A percentile compares a stretch with the other conserved stretches of the same genome.
These are phyloP conservation scores for Hippocampus zosterae DNA, from an alignment of 2,113 vertebrate genomes.

Conservation along the genomic window DNA sequence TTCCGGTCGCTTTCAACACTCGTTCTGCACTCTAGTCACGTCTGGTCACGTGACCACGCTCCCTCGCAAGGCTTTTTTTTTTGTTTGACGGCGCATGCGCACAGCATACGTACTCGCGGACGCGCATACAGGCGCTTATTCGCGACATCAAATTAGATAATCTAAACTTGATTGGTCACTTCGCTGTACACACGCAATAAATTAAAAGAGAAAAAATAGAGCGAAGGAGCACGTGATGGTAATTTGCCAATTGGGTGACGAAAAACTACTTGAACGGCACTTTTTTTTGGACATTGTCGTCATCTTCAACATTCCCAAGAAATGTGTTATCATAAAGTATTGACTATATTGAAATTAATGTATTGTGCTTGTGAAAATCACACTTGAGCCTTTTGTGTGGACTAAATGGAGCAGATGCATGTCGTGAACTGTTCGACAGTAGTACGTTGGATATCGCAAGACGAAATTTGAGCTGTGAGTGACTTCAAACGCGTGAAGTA, in stretches of 20 bases:
- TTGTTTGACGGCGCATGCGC: not conserved
- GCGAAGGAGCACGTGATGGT: not conserved
- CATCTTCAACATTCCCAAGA: too few relatives aligned
- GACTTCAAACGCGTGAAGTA: too few relatives aligned
- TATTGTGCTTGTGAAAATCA: too few relatives aligned
- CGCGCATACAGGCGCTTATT: not conserved
- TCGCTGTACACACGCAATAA: not conserved
- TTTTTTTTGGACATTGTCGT: too few relatives aligned
- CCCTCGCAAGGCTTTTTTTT: not conserved
- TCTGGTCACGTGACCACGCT: slow-evolving; percentile 24
- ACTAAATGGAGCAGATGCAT: too few relatives aligned
- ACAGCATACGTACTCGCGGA: too few relatives aligned
- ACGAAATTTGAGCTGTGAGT: too few relatives aligned
- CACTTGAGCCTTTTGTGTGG: too few relatives aligned
- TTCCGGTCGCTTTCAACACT: slow-evolving; percentile 26
- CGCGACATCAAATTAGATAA: not conserved
- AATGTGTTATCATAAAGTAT: too few relatives aligned
- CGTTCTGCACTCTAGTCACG: slow-evolving; percentile 16
- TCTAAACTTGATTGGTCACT: not conserved
- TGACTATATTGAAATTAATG: too few relatives aligned
- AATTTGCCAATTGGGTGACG: not conserved
- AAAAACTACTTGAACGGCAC: not conserved
- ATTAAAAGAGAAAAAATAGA: not conserved
- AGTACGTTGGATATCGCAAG: too few relatives aligned
- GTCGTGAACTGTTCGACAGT: too few relatives aligned